These are phyloP conservation scores for Gallinago solitaria DNA, from an alignment of 2,797 vertebrate species.

Conservation along the genomic window DNA sequence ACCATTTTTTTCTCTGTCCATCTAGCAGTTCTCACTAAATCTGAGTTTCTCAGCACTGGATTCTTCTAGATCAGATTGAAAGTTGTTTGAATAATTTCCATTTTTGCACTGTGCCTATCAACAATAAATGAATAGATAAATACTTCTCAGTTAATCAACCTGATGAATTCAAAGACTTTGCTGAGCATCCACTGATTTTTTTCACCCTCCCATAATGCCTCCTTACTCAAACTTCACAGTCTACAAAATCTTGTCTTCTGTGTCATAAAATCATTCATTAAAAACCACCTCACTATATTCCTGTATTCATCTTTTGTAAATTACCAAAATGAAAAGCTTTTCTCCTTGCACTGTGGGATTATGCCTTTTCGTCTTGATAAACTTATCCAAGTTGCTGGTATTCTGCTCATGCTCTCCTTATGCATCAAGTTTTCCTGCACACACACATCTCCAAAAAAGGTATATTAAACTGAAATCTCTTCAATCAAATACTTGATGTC, in stretches of 20 bases:
- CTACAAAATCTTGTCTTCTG: not conserved
- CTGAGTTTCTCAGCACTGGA: not conserved
- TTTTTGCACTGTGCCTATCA: not conserved
- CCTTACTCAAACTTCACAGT: not conserved
- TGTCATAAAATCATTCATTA: not conserved
- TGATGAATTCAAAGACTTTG: not conserved
- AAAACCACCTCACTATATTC: not conserved
- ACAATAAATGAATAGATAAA: not conserved
- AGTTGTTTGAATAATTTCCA: not conserved
- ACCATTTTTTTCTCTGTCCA: not conserved
- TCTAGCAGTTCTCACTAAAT: not conserved
- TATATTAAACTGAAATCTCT: not conserved
- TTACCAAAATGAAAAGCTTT: not conserved
- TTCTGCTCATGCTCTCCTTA: not conserved
- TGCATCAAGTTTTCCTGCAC: not conserved
- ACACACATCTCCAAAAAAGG: not conserved
- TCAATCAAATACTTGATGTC: not conserved
- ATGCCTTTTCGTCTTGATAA: not conserved
- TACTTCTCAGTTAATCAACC: not conserved
- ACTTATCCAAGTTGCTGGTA: not conserved
- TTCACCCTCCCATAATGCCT: fast-evolving
- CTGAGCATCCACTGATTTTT: not conserved
- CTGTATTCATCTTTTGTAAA: not conserved
- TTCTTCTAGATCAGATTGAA: not conserved
- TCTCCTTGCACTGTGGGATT: not conserved